phyloP scores from a whole-genome alignment of 1,140 invertebrate genomes.

The Drosophila nasuta region DNA sequence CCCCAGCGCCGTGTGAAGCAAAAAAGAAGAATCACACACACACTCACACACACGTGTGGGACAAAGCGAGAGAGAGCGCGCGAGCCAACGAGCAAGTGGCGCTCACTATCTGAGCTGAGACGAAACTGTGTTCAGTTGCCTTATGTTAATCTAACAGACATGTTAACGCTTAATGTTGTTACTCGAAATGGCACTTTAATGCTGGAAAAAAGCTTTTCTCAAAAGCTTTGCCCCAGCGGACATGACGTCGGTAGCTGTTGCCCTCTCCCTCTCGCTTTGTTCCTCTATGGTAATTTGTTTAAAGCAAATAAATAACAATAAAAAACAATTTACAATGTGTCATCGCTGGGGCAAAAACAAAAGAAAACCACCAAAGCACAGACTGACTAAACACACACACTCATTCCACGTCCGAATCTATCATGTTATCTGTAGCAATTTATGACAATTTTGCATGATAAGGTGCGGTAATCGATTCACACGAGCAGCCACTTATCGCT shows the following conservation, averaged over 20 bases:
- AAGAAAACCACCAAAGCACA: conserved; percentile 8
- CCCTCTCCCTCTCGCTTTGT: not conserved
- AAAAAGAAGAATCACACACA: conserved; percentile 22
- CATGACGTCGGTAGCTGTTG: conserved; percentile 9
- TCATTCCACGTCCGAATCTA: conserved; percentile 6
- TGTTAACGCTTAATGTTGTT: conserved; percentile 28
- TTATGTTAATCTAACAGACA: conserved; percentile 13
- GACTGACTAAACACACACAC: conserved; percentile 3
- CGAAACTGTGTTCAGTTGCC: conserved; percentile 8
- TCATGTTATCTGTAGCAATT: conserved; percentile 32
- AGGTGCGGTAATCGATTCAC: conserved; percentile 39
- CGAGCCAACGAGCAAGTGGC: conserved; percentile 6
- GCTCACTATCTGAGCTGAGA: conserved; percentile 6
- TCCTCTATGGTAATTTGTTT: conserved; percentile 10
- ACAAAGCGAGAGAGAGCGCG: conserved; percentile 24
- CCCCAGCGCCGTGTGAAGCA: conserved; percentile 13
- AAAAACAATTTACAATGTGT: conserved; percentile 32
- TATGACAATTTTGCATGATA: conserved; percentile 41
- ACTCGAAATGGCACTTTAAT: conserved; percentile 38
- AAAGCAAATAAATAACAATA: conserved; percentile 27
- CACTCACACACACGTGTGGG: conserved; percentile 22
- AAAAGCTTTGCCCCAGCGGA: conserved; percentile 12
- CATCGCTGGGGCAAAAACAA: conserved; percentile 15
- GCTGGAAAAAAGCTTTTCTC: conserved; percentile 1
- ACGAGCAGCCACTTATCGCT: conserved; percentile 39